Base-by-base conservation (phyloP, 1,140 invertebrate species). In the Saccostrea cuccullata region DNA sequence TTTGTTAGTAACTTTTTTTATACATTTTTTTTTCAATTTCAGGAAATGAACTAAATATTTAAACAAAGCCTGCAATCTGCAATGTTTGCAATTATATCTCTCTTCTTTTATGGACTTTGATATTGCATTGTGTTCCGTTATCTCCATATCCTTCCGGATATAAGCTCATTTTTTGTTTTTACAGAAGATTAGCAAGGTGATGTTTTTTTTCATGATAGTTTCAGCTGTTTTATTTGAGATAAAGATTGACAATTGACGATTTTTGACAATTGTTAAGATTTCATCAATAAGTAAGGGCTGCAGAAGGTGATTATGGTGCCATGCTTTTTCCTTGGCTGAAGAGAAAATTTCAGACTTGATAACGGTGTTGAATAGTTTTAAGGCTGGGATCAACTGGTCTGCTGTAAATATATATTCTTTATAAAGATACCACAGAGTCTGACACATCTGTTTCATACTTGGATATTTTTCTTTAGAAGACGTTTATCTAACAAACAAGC, bases 281-380 rank as follows among this genome's bases (percentile, higher is more conserved):
- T 73, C 67, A 36, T 73, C 67, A 30, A 36, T 73, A 9, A 73
- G 67, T 73, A 23, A 26, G 26, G 67, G 67, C 23, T 73, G 26
- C 23, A 73, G n/a, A 73, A 73, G n/a, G 20, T 73, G 67, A 23
- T 73, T 8, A 30, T 73, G 6, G 26, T 30, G 67, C 67, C 67
- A 73, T 20, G 23, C 67, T 23, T 73, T 73, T 73, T 73, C 67
- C 26, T 30, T 73, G 67, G 67, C 67, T 26, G 67, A 73, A 73
- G 23, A 30, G 67, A 73, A 73, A 13, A 73, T 30, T 73, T 73
- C 67, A 23, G 67, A 6, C 67, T 23, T 30, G 23, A 73, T 26
- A 9, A 73, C 30, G 67, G 4, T 30, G 67, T 73, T 36, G 12
- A 26, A 23, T 20, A 23, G 26, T 30, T 70, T 70, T 26, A 30